Conservation (phyloP, 2,888 invertebrate genomes). For the Villa cingulata region DNA sequence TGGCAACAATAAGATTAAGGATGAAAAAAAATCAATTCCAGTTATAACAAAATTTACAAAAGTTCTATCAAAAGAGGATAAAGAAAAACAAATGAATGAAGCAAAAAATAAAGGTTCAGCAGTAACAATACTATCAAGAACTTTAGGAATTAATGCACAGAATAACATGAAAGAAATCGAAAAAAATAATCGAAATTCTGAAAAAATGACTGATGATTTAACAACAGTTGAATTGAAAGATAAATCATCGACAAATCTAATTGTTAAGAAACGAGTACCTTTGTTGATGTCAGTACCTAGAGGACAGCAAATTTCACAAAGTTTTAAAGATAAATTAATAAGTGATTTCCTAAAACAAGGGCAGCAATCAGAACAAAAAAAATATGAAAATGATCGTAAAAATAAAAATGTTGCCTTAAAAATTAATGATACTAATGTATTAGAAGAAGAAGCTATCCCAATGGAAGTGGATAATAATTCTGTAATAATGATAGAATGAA, state of each 20-base stretch:
- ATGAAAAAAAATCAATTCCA: constrained; percentile 7
- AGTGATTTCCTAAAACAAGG: constrained; percentile 36
- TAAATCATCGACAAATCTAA: not conserved
- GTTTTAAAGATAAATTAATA: constrained; percentile 32
- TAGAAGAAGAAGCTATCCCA: not conserved
- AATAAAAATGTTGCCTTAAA: not conserved
- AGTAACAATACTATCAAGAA: too few species aligned
- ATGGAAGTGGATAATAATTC: constrained; percentile 1
- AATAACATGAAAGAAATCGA: not conserved
- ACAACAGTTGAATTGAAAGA: not conserved
- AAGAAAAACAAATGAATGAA: constrained; percentile 15
- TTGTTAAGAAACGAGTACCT: constrained; percentile 28
- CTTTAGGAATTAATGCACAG: not conserved
- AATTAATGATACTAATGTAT: too few species aligned
- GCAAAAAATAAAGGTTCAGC: not conserved
- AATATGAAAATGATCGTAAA: not conserved
- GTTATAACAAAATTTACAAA: constrained; percentile 29
- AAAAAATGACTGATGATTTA: too few species aligned
- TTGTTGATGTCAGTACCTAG: constrained; percentile 32
- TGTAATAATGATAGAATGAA: too few species aligned
- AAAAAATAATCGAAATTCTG: constrained; percentile 4
- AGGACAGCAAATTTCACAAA: constrained; percentile 25
- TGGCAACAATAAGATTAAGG: constrained; percentile 10
- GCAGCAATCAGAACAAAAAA: not conserved
- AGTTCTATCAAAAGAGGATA: constrained; percentile 24